Evolutionary conservation across 1,140 invertebrate genomes (phyloP).

Genomic region (Subanguina moxae): DNA sequence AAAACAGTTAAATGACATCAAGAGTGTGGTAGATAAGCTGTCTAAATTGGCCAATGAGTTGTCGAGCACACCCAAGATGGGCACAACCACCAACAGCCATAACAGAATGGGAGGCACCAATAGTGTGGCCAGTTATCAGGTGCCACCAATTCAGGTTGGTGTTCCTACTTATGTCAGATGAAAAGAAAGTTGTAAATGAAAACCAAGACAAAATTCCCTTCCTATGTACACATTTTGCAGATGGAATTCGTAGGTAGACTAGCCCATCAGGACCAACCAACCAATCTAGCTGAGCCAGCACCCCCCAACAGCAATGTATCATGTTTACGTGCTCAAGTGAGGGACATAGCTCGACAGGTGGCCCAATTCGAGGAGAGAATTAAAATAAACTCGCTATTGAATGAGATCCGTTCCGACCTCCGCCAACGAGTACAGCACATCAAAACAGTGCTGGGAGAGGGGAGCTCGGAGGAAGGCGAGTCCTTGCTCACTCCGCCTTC

Average conservation of each 20-base stretch:
- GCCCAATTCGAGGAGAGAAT: slow-evolving; percentile 46
- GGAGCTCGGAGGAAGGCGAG: slow-evolving; percentile 2
- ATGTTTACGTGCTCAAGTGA: slow-evolving; percentile 42
- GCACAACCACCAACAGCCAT: slow-evolving; percentile 2
- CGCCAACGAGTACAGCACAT: slow-evolving; percentile 47
- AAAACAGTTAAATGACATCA: slow-evolving; percentile 33
- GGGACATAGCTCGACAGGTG: slow-evolving; percentile 48
- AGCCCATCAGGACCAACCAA: no score
- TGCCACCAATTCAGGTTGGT: not conserved
- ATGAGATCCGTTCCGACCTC: slow-evolving; percentile 44
- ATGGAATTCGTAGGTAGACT: not conserved
- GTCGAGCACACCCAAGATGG: slow-evolving; percentile 12
- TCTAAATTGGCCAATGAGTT: slow-evolving; percentile 29
- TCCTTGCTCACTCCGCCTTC: not conserved
- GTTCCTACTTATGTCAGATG: no score
- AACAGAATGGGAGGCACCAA: not conserved
- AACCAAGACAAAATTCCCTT: no score
- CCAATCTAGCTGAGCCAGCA: not conserved
- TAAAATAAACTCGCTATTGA: slow-evolving; percentile 31
- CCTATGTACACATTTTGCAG: no score
- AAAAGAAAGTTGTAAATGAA: not conserved
- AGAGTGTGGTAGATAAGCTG: slow-evolving; percentile 33
- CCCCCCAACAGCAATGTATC: slow-evolving; percentile 23
- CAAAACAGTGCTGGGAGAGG: slow-evolving; percentile 43
- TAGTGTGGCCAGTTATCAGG: slow-evolving; percentile 2